A percentile compares a stretch with the other conserved stretches of the same genome.
Conservation (phyloP, 37 sponge, comb jelly and placozoan genomes). For the Lycopodina hypogea region DNA sequence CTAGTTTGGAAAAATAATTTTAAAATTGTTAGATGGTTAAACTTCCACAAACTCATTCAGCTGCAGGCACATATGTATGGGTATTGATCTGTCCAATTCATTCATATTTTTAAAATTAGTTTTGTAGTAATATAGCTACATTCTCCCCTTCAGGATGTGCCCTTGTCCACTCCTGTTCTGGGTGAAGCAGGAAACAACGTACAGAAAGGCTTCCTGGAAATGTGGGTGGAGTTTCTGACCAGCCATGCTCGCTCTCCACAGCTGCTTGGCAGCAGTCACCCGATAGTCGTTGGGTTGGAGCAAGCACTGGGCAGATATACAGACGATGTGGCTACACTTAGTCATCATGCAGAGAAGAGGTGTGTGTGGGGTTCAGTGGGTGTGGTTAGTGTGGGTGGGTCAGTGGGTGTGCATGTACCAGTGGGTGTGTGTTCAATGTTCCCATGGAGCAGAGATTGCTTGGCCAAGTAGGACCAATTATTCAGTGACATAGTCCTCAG, state of each 20-base stretch:
- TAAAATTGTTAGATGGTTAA: too few relatives aligned
- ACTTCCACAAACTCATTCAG: too few relatives aligned
- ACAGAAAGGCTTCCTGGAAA: background rate
- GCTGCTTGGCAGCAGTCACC: constrained; percentile 64
- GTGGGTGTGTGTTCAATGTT: background rate
- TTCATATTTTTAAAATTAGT: too few relatives aligned
- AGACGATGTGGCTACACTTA: constrained; percentile 51
- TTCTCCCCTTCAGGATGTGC: too few relatives aligned
- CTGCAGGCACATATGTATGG: too few relatives aligned
- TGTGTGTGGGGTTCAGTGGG: background rate
- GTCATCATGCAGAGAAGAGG: constrained; percentile 65
- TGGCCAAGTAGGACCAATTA: too few relatives aligned
- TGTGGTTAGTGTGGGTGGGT: background rate
- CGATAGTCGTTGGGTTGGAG: constrained; percentile 57
- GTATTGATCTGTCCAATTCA: too few relatives aligned
- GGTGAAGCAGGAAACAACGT: background rate
- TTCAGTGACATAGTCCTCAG: too few relatives aligned
- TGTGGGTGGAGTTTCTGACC: constrained; percentile 56
- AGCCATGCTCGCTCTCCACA: constrained; percentile 71
- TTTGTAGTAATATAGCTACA: too few relatives aligned
- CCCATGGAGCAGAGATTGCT: too few relatives aligned
- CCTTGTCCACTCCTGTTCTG: background rate
- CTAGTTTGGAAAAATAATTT: too few relatives aligned
- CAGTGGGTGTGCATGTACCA: background rate
- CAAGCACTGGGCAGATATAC: constrained; percentile 65